A percentile compares a stretch with the other conserved stretches of the same genome.
These are phyloP conservation scores for Proctacanthus coquilletti DNA, from an alignment of 1,140 invertebrate genomes.

Conservation along the genomic window DNA sequence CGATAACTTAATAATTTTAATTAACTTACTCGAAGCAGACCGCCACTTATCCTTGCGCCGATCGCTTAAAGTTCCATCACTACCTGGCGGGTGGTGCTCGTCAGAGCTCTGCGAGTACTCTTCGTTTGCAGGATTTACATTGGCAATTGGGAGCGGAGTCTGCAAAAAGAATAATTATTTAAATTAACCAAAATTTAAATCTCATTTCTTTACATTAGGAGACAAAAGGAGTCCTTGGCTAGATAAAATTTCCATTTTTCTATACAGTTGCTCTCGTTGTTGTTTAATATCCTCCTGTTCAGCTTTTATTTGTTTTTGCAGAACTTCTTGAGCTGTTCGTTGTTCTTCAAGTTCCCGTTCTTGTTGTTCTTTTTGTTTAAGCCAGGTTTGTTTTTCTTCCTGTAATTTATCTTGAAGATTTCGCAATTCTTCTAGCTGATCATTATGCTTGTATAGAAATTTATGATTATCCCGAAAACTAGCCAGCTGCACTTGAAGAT, in stretches of 20 bases:
- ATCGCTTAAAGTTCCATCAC: slow-evolving; percentile 12
- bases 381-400: slow-evolving; percentile 65
- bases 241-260: slow-evolving; percentile 61
- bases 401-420: slow-evolving; percentile 61
- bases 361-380: slow-evolving; percentile 42
- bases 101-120: neutral
- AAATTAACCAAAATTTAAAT: slow-evolving; percentile 24
- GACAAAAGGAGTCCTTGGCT: slow-evolving; percentile 49
- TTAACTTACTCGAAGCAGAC: slow-evolving; percentile 12
- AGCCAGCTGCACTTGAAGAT: slow-evolving; percentile 47
- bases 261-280: slow-evolving; percentile 72
- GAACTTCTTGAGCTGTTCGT: slow-evolving; percentile 31
- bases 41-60: slow-evolving; percentile 27
- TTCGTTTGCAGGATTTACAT: neutral
- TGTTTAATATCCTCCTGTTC: slow-evolving; percentile 71
- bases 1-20: neutral
- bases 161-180: neutral
- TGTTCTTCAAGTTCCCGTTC: slow-evolving; percentile 50
- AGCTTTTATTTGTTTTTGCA: slow-evolving; percentile 45
- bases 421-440: slow-evolving; percentile 54
- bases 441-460: slow-evolving; percentile 46
- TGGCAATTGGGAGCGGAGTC: neutral
- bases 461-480: slow-evolving; percentile 35
- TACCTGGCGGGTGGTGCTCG: no score
- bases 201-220: slow-evolving; percentile 37